A percentile compares a stretch with the other conserved stretches of the same genome.
Conservation (phyloP, 2,113 vertebrate species). For the Oreotrochilus melanogaster region DNA sequence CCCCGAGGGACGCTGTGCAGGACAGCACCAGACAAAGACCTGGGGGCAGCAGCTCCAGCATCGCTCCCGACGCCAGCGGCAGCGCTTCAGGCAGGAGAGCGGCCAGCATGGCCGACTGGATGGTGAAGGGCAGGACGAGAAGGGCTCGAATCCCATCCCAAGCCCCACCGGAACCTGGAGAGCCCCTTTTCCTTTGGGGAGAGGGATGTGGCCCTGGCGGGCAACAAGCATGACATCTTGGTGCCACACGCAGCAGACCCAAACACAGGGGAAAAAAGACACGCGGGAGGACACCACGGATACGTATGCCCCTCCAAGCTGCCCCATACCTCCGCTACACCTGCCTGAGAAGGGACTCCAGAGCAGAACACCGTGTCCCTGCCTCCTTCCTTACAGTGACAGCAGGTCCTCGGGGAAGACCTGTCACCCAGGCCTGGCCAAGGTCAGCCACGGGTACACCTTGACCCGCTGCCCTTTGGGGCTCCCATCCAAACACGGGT, state of each 20-base stretch:
- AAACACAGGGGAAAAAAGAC: neutral
- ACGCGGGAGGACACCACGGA: neutral
- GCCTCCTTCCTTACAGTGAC: neutral
- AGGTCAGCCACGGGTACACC: neutral
- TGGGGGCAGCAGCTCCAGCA: neutral
- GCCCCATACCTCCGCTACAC: neutral
- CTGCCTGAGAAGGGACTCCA: neutral
- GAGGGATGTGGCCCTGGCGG: neutral
- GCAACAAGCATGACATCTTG: accelerated
- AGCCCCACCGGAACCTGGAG: neutral
- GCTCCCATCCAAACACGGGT: neutral
- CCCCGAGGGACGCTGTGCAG: neutral
- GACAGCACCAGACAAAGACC: constrained; percentile 47
- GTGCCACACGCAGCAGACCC: neutral
- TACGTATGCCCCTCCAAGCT: neutral
- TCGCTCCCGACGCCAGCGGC: neutral
- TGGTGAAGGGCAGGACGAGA: neutral
- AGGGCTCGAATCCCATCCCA: neutral
- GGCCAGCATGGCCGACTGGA: neutral
- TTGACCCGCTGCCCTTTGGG: neutral
- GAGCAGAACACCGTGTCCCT: neutral
- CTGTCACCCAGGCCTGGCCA: neutral
- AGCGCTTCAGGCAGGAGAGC: neutral
- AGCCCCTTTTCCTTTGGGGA: neutral
- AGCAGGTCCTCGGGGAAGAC: neutral